These are phyloP conservation scores for Agapornis canus DNA, from an alignment of 2,797 vertebrate species.

Conservation along the genomic window DNA sequence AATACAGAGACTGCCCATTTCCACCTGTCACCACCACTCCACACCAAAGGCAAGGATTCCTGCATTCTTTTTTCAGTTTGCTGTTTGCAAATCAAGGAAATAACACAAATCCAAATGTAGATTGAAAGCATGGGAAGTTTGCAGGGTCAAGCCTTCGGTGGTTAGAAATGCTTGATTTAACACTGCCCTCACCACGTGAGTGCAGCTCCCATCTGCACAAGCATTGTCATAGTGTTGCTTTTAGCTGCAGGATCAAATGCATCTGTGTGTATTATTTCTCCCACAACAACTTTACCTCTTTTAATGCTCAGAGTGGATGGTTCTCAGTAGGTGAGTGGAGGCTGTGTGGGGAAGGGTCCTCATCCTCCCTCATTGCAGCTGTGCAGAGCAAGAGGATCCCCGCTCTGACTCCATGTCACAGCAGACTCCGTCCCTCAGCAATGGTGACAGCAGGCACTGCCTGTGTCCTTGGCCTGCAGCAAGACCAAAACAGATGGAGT, in stretches of 20 bases:
- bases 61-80: slow-evolving; percentile 32
- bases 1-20: too few species aligned
- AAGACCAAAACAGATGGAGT: background rate
- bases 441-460: background rate
- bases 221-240: background rate
- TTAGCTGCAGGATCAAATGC: background rate
- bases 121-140: background rate
- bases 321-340: background rate
- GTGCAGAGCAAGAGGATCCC: background rate
- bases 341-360: background rate
- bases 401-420: background rate
- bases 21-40: too few species aligned
- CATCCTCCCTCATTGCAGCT: background rate
- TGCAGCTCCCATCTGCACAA: background rate
- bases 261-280: fast-evolving
- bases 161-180: background rate
- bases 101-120: background rate
- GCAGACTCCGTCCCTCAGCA: fast-evolving
- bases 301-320: background rate
- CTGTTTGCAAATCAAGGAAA: background rate
- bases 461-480: background rate
- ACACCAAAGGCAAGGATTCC: background rate
- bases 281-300: background rate
- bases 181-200: background rate
- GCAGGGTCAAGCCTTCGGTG: background rate